Evolutionary conservation across 2,888 invertebrate genomes (phyloP), one percentile per base, ranked within the genome.

Genomic region (Acanthopleura granulata): DNA sequence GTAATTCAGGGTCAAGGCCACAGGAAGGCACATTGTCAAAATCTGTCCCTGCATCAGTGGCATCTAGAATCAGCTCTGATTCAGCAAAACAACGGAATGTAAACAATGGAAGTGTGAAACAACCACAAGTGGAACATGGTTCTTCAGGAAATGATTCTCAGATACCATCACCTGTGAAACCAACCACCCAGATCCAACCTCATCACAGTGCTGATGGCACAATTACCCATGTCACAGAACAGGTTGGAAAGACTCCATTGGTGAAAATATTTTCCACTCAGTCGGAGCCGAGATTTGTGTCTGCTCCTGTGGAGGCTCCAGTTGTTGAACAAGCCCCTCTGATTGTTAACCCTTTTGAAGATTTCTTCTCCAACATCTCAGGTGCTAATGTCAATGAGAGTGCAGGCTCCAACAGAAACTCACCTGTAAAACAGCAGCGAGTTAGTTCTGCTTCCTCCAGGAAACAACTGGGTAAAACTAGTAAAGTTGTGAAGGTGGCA

Each of bases 281-380:
- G 71, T 77, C 81, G 18, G 78, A 80, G 49, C 78, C 80, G 66
- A 69, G 79, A 62, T 71, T 72, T 51, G 76, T 71, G 72, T 74
- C 74, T 40, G 75, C 75, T 18, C 77, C 77, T 70, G 40, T 79
- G 27, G 80, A 79, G 61, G 49, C 18, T 15, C 50, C 50, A n/a
- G 11, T 16, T 6, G 15, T 49, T 40, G 49, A 49, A 25, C 77
- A 76, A 49, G 85, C 86, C 6, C 87, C 86, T 12, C 78, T 87
- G 14, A 87, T 87, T 73, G 85, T 85, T 1, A 85, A 87, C 78
- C 87, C 87, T 30, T 87, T 84, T 82, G 87, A 85, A 77, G 82
- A 85, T 73, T 78, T 84, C 70, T 79, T 81, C 66, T 57, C 57
- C 22, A 40, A 40, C 40, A 40, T 40, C 9, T 1, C 57, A n/a